Conservation (phyloP, 2,888 invertebrate genomes). For the Latrodectus hesperus region DNA sequence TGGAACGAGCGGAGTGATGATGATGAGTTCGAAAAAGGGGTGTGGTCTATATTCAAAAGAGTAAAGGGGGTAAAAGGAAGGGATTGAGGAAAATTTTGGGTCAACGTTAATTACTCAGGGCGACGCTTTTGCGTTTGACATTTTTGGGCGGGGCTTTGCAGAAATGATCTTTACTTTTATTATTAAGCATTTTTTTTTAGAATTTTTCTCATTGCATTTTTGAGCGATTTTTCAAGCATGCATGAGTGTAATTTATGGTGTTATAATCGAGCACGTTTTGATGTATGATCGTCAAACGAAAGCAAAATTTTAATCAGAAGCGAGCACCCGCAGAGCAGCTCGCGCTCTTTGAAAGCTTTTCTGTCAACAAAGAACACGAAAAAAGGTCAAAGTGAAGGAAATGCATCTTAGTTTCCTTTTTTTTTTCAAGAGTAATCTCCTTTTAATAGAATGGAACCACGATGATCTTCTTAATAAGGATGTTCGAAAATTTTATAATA, state of each 20-base stretch:
- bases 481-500: too few species aligned
- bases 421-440: too few species aligned
- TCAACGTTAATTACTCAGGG: conserved; percentile 63
- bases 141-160: conserved; percentile 56
- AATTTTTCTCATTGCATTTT: conserved; percentile 40
- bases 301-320: conserved; percentile 1
- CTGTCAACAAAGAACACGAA: too few species aligned
- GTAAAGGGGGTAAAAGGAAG: conserved; percentile 13
- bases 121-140: conserved; percentile 62
- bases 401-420: too few species aligned
- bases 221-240: conserved; percentile 28
- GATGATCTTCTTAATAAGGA: too few species aligned
- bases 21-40: conserved; percentile 63
- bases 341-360: neutral
- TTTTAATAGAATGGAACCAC: too few species aligned
- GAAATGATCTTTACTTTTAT: conserved; percentile 54
- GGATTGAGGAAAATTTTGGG: conserved; percentile 52
- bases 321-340: neutral
- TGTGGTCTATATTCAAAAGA: conserved; percentile 65
- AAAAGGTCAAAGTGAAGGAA: too few species aligned
- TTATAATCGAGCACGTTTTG: conserved; percentile 40
- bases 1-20: conserved; percentile 50
- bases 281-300: conserved; percentile 7
- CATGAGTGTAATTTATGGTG: conserved; percentile 48
- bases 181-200: conserved; percentile 43